phyloP scores from a whole-genome alignment of 1,140 invertebrate species.

The Sarcophaga peregrina region DNA sequence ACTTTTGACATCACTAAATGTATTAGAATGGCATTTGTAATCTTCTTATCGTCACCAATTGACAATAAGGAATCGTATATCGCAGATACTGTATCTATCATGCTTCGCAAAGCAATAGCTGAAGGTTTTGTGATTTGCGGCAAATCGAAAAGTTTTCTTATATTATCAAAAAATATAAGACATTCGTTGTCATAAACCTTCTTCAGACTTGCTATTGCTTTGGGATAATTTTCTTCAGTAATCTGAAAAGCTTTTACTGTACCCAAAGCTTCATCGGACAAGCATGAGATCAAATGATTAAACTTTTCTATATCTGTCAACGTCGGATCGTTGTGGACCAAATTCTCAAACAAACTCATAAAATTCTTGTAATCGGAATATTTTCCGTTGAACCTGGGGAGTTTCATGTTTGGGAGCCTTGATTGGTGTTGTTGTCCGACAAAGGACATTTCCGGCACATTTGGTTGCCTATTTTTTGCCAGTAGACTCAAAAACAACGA shows the following conservation, averaged over 20 bases:
- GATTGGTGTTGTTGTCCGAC: constrained; percentile 7
- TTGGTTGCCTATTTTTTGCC: not conserved
- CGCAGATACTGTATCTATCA: constrained; percentile 30
- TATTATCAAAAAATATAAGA: constrained; percentile 23
- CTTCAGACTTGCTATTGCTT: constrained; percentile 30
- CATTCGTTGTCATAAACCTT: constrained; percentile 11
- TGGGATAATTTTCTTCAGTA: constrained; percentile 35
- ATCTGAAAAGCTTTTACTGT: constrained; percentile 25
- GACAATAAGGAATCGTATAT: constrained; percentile 31
- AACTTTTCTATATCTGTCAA: too few species aligned
- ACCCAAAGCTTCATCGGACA: not conserved
- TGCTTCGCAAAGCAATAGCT: not conserved
- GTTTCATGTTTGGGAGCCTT: not conserved
- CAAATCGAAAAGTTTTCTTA: not conserved
- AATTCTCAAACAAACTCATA: too few species aligned
- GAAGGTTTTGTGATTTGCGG: constrained; percentile 6
- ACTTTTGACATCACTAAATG: constrained; percentile 36
- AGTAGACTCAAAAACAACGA: not conserved
- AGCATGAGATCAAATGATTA: not conserved
- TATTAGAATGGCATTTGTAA: constrained; percentile 31
- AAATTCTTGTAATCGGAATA: too few species aligned
- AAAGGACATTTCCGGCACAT: constrained; percentile 11
- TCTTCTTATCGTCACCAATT: constrained; percentile 24
- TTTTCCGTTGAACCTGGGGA: constrained; percentile 25
- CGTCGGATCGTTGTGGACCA: too few species aligned